Evolutionary conservation across 2,113 vertebrate genomes (phyloP), one percentile per base, ranked within the genome.

Genomic region (Rhinopithecus roxellana): DNA sequence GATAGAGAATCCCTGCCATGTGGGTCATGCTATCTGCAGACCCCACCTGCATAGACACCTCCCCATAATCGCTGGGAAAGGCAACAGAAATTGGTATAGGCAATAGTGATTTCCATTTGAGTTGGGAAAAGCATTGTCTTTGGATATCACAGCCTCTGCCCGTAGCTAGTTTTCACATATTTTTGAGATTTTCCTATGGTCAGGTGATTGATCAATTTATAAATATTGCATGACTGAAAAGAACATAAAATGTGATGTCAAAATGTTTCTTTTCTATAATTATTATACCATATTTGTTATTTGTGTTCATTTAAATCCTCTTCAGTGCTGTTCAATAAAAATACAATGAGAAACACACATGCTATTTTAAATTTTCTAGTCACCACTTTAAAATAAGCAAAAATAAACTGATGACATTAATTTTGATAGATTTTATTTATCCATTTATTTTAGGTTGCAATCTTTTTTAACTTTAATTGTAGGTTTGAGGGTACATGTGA

Each of bases 201-300:
- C 77, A 83, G 18, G 20, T 81, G 75, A 94, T 67, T 45, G 45
- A 96, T 82, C 40, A n/a, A 94, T 92, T 80, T 82, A 55, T 55
- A 86, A 70, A 86, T 50, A 30, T 27, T 55, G 32, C 45, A 59
- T 25, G 35, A 55, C 48, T 55, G 50, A 67, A 85, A 93, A 83
- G 77, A 57, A 69, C 40, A 17, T 43, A 77, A 23, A 93, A 48
- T 74, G 79, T 16, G 27, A 43, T 30, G 52, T 79, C 35, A 83
- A 87, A 90, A 90, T 69, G 9, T 13, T 82, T 20, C 61, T 57
- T 87, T 82, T 67, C 27, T n/a, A 32, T 35, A 72, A 16, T 30
- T 81, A 3, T 57, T 59, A 50, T 10, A 32, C 43, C 8, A 13
- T 81, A 48, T 30, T 64, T 64, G 86, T 43, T 50, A 80, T 30